These are phyloP conservation scores for Rutilus rutilus DNA, from an alignment of 2,113 vertebrate genomes.

Conservation along the genomic window DNA sequence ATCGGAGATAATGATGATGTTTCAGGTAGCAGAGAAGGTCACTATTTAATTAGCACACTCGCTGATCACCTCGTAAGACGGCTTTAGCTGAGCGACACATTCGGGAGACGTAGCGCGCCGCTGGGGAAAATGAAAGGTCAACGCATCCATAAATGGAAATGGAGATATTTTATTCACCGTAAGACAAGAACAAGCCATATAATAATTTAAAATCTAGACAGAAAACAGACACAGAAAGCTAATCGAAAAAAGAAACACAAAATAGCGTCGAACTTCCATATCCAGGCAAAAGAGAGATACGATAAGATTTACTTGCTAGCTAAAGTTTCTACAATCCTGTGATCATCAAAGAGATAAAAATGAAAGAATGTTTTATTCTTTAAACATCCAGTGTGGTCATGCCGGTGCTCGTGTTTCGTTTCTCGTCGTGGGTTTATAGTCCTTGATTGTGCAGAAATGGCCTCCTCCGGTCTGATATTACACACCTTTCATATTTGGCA, in stretches of 20 bases:
- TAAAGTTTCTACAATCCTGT: constrained; percentile 61
- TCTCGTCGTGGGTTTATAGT: constrained; percentile 61
- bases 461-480: constrained; percentile 70
- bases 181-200: constrained; percentile 93
- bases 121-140: constrained; percentile 15
- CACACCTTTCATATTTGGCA: constrained; percentile 76
- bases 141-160: constrained; percentile 72
- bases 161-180: constrained; percentile 99
- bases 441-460: constrained; percentile 56
- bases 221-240: constrained; percentile 64
- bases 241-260: constrained; percentile 82
- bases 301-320: constrained; percentile 70
- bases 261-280: constrained; percentile 82
- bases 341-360: constrained; percentile 67
- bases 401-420: constrained; percentile 75
- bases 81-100: neutral
- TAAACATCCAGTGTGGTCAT: constrained; percentile 80
- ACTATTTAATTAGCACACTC: neutral
- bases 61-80: constrained; percentile 1
- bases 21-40: constrained; percentile 4
- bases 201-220: constrained; percentile 77
- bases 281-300: constrained; percentile 74
- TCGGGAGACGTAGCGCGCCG: neutral
- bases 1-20: constrained; percentile 3
- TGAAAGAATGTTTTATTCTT: constrained; percentile 69